Percentiles rank a stretch among this genome's conserved stretches.
phyloP scores from a whole-genome alignment of 2,888 invertebrate species.

The Drosophila greeni region DNA sequence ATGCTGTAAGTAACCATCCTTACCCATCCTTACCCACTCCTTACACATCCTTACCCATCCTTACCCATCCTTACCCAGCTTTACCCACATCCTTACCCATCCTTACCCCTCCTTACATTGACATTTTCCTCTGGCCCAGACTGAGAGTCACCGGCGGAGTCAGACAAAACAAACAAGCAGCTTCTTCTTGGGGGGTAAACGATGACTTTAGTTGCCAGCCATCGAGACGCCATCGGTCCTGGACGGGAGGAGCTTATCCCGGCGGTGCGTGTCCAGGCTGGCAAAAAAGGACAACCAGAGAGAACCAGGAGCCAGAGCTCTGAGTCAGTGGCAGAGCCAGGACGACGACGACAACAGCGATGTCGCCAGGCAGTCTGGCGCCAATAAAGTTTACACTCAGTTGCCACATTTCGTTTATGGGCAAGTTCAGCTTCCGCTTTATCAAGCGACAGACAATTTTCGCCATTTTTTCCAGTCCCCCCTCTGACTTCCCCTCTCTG shows the following conservation, averaged over 20 bases:
- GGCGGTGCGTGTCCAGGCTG: slow-evolving; percentile 61
- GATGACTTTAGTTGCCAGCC: slow-evolving; percentile 55
- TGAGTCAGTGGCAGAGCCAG: background rate
- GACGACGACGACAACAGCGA: slow-evolving; percentile 44
- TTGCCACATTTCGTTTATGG: slow-evolving; percentile 74
- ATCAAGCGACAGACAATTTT: slow-evolving; percentile 74
- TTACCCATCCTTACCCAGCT: too few species aligned
- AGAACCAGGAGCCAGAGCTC: background rate
- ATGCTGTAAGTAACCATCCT: background rate
- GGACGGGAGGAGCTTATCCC: slow-evolving; percentile 43
- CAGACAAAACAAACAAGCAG: slow-evolving; percentile 71
- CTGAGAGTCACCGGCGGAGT: slow-evolving; percentile 39
- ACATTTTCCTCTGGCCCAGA: slow-evolving; percentile 14
- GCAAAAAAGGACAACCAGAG: slow-evolving; percentile 18
- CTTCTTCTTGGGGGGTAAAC: slow-evolving; percentile 50
- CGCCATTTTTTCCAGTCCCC: slow-evolving; percentile 54
- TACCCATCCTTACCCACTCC: too few species aligned
- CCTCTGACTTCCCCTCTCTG: background rate
- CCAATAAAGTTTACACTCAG: slow-evolving; percentile 75
- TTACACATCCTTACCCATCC: background rate
- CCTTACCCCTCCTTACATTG: too few species aligned
- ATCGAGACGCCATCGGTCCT: slow-evolving; percentile 62
- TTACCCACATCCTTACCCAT: background rate
- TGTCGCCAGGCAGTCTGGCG: slow-evolving; percentile 75
- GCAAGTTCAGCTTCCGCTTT: slow-evolving; percentile 73